Base-by-base conservation (phyloP, 2,888 invertebrate species). In the Galerucella calmariensis region DNA sequence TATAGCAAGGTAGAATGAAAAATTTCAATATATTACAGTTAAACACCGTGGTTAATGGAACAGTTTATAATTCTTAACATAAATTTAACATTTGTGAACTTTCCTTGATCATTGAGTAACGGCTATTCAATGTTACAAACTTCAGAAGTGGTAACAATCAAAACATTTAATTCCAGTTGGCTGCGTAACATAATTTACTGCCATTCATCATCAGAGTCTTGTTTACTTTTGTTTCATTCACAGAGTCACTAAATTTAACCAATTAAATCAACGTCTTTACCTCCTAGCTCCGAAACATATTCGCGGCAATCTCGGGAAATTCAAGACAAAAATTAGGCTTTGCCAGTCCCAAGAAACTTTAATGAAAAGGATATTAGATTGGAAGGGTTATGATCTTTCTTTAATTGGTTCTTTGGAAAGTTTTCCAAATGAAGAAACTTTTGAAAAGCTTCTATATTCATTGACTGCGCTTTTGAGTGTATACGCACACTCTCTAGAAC, bases 201-300 rank as follows among this genome's bases (percentile, higher is more conserved):
- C 51, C 65, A 73, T 63, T 70, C 68, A 73, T 75, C 67, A 53
- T 65, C 71, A 44, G 48, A 67, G 16, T 61, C 61, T 67, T 74
- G 67, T 76, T 76, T 74, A 51, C 68, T 74, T 66, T 56, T 66
- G 68, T 72, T 72, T 72, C 67, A 46, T 74, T 69, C 58, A 67
- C 56, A 67, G 66, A 59, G 48, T 73, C 35, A 44, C 67, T 58
- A 58, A 74, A 72, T 65, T 69, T 41, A 63, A 48, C 69, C 74
- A 76, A 76, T 72, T 70, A 72, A 76, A 69, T 69, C 66, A 59
- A 44, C 69, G 46, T 69, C 61, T 65, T 76, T 65, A 66, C 46
- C 9, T 58, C 35, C 65, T 66, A 16, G 65, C 44, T 41, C 5
- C 41, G 46, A 46, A 63, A 44, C 44, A 44, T 63, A 63, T 62